Conservation (phyloP, 1,140 invertebrate genomes). For the Marisa cornuarietis region DNA sequence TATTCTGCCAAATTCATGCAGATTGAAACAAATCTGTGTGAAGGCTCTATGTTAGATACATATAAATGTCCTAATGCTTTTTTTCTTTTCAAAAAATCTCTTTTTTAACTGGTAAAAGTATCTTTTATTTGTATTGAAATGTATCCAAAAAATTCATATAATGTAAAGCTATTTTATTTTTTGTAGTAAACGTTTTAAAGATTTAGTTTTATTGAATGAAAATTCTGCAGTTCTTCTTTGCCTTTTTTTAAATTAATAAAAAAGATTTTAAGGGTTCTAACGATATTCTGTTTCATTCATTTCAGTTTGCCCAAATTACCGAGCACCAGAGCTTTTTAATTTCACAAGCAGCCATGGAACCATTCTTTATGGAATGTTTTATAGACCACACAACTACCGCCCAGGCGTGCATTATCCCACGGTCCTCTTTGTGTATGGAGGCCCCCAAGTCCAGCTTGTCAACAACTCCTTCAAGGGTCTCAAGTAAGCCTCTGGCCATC, state of each 20-base stretch:
- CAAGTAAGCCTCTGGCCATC: slow-evolving; percentile 46
- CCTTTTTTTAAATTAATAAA: not conserved
- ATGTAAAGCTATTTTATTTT: too few relatives aligned
- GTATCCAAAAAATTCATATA: too few relatives aligned
- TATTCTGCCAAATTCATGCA: too few relatives aligned
- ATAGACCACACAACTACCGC: slow-evolving; percentile 84
- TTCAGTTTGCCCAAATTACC: slow-evolving; percentile 48
- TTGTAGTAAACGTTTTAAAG: too few relatives aligned
- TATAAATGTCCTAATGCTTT: too few relatives aligned
- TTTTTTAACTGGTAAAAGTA: too few relatives aligned
- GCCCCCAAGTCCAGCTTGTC: slow-evolving; percentile 96
- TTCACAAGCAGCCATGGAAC: slow-evolving; percentile 74
- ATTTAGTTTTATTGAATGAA: too few relatives aligned
- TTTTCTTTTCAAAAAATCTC: too few relatives aligned
- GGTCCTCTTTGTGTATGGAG: slow-evolving; percentile 96
- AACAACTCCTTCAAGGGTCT: slow-evolving; percentile 93
- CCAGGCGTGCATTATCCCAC: slow-evolving; percentile 87
- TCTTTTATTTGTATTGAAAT: too few relatives aligned
- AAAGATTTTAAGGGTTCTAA: not conserved
- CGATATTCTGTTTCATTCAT: not conserved
- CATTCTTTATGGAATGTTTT: slow-evolving; percentile 87
- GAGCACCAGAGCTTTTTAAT: slow-evolving; percentile 77
- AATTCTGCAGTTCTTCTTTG: not conserved
- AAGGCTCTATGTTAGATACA: too few relatives aligned
- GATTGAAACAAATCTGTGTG: too few relatives aligned